Evolutionary conservation across 2,113 vertebrate species (phyloP), one percentile per base, ranked within the genome.

Genomic region (Gavialis gangeticus): DNA sequence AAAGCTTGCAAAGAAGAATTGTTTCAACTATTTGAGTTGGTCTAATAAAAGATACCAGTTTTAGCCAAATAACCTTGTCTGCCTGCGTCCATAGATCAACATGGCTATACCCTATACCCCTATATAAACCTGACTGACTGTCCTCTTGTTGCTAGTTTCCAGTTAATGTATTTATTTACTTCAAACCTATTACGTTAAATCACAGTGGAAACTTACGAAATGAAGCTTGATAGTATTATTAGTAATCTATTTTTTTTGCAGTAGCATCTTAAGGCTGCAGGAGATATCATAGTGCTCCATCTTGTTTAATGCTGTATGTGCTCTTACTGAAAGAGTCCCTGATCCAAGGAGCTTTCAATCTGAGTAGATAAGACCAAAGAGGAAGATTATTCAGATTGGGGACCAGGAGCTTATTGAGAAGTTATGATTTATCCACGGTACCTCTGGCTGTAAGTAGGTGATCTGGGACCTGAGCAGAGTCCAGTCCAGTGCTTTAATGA

Each of bases 131-230:
- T 55, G 75, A 3, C 37, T 10, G 37, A 19, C 66, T 69, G 81
- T 93, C 81, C 66, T 71, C 81, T 10, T 84, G 55, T 59, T 92
- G 88, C 94, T 90, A 80, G 62, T 57, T 94, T 76, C 92, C 91
- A 94, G 96, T 92, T 95, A 94, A 34, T 69, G 18, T 69, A 12
- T 34, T 34, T 67, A 17, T 67, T 17, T 69, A 97, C 95, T 84
- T 92, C 88, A n/a, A 17, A 82, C 90, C 88, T 92, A 22, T 37
- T 21, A 71, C 5, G 3, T 71, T 37, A 71, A 18, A 37, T 71
- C 67, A 71, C 6, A 71, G 67, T 66, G 28, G 17, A 71, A 71
- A 71, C 67, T 71, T 71, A 34, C 37, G 34, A 37, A 71, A 37
- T 21, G 30, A 71, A 24, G 22, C 37, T 21, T 37, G 37, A 37